A percentile compares a stretch with the other conserved stretches of the same genome.
Evolutionary conservation across 2,888 invertebrate genomes (phyloP).

Genomic region (Bembecia ichneumoniformis): DNA sequence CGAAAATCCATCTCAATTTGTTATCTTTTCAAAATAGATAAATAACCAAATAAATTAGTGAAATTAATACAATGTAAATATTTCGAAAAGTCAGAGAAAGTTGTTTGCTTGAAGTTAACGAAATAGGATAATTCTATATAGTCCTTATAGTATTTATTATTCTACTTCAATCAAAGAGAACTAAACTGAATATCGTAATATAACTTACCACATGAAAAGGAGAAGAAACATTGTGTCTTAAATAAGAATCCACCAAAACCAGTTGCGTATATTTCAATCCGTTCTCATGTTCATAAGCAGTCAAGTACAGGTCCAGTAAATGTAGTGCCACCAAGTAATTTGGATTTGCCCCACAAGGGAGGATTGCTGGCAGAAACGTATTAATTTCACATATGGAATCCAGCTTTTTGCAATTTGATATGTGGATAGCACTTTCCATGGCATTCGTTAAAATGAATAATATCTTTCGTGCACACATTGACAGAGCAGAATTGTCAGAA

Average conservation of each 20-base stretch:
- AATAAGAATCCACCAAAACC: conserved; percentile 56
- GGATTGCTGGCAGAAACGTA: conserved; percentile 45
- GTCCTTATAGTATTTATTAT: background rate
- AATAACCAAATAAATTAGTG: too few relatives aligned
- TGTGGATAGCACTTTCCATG: conserved; percentile 74
- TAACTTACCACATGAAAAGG: conserved; percentile 76
- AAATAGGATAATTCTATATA: background rate
- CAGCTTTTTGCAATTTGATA: conserved; percentile 60
- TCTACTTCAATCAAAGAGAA: background rate
- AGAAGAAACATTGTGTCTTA: conserved; percentile 77
- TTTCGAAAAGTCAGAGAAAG: too few relatives aligned
- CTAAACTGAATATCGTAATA: background rate
- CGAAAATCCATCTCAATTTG: too few relatives aligned
- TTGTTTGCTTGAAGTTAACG: too few relatives aligned
- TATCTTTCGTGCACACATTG: conserved; percentile 48
- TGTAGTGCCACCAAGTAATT: conserved; percentile 64
- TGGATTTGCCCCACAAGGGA: conserved; percentile 56
- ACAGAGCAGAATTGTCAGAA: conserved; percentile 36
- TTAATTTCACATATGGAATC: conserved; percentile 57
- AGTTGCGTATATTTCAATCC: conserved; percentile 52
- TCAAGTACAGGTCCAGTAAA: conserved; percentile 67
- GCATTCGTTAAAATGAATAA: conserved; percentile 71
- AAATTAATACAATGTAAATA: too few relatives aligned
- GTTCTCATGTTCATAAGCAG: conserved; percentile 60
- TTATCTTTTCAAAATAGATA: too few relatives aligned